Percentiles rank a stretch among this genome's conserved stretches.
These are phyloP conservation scores for Pycnomerus fuliginosus DNA, from an alignment of 2,888 invertebrate species.

Conservation along the genomic window DNA sequence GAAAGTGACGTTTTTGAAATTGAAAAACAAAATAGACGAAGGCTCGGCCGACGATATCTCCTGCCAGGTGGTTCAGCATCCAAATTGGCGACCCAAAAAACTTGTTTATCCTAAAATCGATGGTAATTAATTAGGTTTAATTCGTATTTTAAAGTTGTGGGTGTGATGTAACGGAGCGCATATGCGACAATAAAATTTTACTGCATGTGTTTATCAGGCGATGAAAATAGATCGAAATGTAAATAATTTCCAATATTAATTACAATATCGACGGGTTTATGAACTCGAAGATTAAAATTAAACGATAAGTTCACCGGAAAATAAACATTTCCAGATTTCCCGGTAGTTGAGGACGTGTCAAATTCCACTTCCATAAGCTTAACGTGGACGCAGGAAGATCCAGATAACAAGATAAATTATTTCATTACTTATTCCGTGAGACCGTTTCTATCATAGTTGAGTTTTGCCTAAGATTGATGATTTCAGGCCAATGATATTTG, in stretches of 20 bases:
- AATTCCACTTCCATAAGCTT: conserved; percentile 37
- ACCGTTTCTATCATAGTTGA: too few species aligned
- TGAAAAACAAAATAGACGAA: conserved; percentile 25
- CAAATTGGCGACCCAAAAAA: conserved; percentile 39
- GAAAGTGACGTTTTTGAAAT: conserved; percentile 37
- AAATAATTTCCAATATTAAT: too few species aligned
- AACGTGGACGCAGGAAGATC: conserved; percentile 38
- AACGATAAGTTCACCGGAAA: too few species aligned
- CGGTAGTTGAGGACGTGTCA: conserved; percentile 26
- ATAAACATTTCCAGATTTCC: conserved; percentile 41
- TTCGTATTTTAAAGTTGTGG: too few species aligned
- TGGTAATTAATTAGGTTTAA: too few species aligned
- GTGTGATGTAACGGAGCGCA: too few species aligned
- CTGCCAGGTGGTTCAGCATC: conserved; percentile 39
- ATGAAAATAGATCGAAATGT: too few species aligned
- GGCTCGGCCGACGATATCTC: conserved; percentile 30
- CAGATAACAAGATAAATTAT: conserved; percentile 35
- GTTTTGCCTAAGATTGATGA: too few species aligned
- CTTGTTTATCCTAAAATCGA: conserved; percentile 32
- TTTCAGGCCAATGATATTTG: conserved; percentile 42
- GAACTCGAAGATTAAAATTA: neutral
- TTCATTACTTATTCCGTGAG: conserved; percentile 39
- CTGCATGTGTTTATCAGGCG: too few species aligned
- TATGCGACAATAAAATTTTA: too few species aligned
- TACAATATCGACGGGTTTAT: too few species aligned